A percentile compares a stretch with the other conserved stretches of the same genome.
Conservation (phyloP, 2,888 invertebrate species). For the Noctuana brunneofusca region DNA sequence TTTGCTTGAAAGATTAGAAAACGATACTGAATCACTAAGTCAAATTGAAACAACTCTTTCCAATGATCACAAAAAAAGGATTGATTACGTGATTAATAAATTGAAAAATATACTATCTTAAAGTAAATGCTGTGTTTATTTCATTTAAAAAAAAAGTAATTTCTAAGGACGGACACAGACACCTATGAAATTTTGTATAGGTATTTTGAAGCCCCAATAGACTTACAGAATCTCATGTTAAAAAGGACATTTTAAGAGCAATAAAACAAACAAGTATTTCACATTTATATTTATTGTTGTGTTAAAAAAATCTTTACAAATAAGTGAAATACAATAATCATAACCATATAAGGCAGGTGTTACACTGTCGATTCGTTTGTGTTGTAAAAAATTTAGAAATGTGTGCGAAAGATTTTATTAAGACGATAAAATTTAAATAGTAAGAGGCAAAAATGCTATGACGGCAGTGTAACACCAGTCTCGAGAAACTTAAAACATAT, state of each 20-base stretch:
- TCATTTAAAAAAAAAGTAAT: no score
- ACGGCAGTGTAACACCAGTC: slow-evolving; percentile 59
- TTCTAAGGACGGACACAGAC: no score
- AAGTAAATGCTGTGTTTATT: slow-evolving; percentile 33
- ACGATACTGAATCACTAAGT: slow-evolving; percentile 50
- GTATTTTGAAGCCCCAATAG: no score
- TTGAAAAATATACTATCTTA: slow-evolving; percentile 53
- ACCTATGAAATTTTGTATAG: no score
- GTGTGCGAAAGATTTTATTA: slow-evolving; percentile 33
- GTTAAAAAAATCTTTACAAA: slow-evolving; percentile 82
- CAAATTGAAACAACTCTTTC: slow-evolving; percentile 52
- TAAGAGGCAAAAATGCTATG: slow-evolving; percentile 37
- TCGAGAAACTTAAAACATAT: slow-evolving; percentile 71
- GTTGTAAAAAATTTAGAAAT: slow-evolving; percentile 32
- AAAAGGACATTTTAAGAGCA: slow-evolving; percentile 18
- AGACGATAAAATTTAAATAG: slow-evolving; percentile 35
- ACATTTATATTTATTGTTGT: slow-evolving; percentile 82
- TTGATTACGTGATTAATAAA: slow-evolving; percentile 55
- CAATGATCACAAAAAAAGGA: slow-evolving; percentile 50
- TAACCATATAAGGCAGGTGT: slow-evolving; percentile 66
- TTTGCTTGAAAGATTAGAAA: slow-evolving; percentile 59
- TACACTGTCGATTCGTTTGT: slow-evolving; percentile 51
- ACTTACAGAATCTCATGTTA: not conserved
- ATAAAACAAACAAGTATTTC: slow-evolving; percentile 69
- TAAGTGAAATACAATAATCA: slow-evolving; percentile 80